Conservation (phyloP, 2,113 vertebrate species). For the Tapirus terrestris region DNA sequence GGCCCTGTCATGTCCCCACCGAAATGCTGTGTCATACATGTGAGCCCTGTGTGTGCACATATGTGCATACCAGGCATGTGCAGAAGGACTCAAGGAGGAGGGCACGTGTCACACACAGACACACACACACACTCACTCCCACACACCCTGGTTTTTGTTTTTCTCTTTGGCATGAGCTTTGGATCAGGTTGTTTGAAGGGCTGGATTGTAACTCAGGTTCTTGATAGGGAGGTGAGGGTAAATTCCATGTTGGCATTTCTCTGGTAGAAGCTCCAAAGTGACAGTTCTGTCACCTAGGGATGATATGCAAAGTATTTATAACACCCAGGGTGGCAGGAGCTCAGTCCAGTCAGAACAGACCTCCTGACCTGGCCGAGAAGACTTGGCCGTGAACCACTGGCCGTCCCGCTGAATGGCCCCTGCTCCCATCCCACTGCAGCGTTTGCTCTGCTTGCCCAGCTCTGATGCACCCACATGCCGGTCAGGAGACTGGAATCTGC, state of each 20-base stretch:
- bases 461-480: rapidly evolving
- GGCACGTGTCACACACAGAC: background rate
- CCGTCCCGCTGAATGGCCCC: background rate
- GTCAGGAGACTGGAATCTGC: background rate
- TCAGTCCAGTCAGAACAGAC: background rate
- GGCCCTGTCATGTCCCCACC: background rate
- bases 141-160: background rate
- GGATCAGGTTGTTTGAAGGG: constrained; percentile 55
- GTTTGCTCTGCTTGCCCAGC: background rate
- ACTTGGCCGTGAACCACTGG: background rate
- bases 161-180: background rate
- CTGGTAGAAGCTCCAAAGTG: background rate
- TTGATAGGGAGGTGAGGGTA: constrained; percentile 8
- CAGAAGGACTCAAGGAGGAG: background rate
- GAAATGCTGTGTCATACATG: background rate
- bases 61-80: background rate
- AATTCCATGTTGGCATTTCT: background rate
- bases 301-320: background rate
- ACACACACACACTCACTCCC: rapidly evolving
- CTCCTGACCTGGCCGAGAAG: background rate
- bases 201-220: constrained; percentile 35
- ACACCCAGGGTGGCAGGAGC: background rate
- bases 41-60: background rate
- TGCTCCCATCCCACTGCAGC: too few relatives aligned
- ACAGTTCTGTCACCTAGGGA: background rate